Conservation (phyloP, 2,113 vertebrate genomes). For the Lonchura striata region DNA sequence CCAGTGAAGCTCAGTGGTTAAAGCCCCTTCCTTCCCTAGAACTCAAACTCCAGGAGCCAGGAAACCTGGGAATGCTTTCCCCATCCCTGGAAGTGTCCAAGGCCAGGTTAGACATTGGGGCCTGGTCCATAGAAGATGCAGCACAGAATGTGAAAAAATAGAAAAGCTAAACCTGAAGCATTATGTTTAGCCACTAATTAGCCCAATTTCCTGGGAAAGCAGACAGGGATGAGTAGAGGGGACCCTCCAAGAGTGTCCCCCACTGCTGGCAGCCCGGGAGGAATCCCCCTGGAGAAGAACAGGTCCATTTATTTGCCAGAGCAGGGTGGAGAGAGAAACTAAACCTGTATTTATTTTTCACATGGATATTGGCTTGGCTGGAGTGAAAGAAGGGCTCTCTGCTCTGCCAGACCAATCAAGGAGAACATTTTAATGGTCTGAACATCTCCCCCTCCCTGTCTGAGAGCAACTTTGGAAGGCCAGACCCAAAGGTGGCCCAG, state of each 20-base stretch:
- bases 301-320: background rate
- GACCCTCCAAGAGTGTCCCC: background rate
- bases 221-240: background rate
- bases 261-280: background rate
- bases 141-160: no score
- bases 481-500: background rate
- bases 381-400: conserved; percentile 35
- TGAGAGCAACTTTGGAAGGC: background rate
- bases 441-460: background rate
- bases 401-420: background rate
- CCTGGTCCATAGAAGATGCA: background rate
- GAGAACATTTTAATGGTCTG: background rate
- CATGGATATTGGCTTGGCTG: background rate
- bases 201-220: conserved; percentile 15
- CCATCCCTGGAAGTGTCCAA: background rate
- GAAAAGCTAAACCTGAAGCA: no score
- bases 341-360: conserved; percentile 3
- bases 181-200: background rate
- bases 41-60: background rate
- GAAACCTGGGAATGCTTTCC: background rate
- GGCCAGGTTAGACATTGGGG: background rate
- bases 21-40: background rate
- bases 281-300: background rate
- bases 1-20: background rate
- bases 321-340: background rate